These are phyloP conservation scores for Psittacara wagleri DNA, from an alignment of 2,113 vertebrate genomes.

Conservation along the genomic window DNA sequence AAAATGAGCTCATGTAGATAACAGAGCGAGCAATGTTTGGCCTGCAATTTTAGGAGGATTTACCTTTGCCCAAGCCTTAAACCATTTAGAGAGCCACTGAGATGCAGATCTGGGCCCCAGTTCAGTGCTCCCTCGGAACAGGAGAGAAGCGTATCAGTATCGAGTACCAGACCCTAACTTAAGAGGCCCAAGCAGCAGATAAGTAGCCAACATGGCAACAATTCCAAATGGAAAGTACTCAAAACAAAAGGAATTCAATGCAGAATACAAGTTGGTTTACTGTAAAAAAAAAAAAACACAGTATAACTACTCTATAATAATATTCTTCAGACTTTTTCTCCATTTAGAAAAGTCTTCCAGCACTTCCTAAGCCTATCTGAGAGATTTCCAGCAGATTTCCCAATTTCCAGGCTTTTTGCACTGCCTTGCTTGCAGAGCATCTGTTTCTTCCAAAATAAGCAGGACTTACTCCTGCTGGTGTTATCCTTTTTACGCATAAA, in stretches of 20 bases:
- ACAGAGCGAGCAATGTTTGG: neutral
- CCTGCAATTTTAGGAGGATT: neutral
- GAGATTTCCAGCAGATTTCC: neutral
- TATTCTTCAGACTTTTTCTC: neutral
- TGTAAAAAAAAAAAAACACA: neutral
- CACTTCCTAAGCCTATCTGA: neutral
- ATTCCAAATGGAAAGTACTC: neutral
- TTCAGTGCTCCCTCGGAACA: neutral
- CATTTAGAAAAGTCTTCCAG: neutral
- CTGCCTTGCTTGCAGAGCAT: neutral
- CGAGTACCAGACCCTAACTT: neutral
- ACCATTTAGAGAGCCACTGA: neutral
- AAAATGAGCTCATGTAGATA: neutral
- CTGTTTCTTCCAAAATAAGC: slow-evolving; percentile 8
- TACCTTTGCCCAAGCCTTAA: neutral
- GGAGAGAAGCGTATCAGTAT: neutral
- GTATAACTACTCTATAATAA: neutral
- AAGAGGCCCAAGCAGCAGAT: neutral
- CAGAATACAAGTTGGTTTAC: neutral
- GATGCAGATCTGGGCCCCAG: neutral
- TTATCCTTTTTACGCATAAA: neutral
- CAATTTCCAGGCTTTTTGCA: neutral
- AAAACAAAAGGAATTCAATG: neutral
- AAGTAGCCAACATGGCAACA: neutral
- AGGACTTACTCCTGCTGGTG: neutral